A percentile compares a stretch with the other conserved stretches of the same genome.
phyloP scores from a whole-genome alignment of 2,888 invertebrate genomes.

The Fragum fragum region DNA sequence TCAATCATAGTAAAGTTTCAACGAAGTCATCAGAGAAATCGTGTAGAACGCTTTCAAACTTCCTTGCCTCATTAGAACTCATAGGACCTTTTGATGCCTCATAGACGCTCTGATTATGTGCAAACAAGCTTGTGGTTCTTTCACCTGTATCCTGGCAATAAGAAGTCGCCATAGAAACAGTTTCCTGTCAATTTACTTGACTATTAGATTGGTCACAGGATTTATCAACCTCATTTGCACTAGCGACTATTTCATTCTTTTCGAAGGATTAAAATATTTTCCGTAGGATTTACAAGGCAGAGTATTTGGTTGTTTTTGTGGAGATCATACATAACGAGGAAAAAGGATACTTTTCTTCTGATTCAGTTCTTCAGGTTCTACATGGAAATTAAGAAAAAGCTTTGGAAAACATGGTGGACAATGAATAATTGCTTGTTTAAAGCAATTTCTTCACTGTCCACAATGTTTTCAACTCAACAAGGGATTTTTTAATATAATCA shows the following conservation, averaged over 20 bases:
- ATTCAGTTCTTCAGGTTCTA: conserved; percentile 16
- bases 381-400: too few species aligned
- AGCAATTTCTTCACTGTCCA: too few species aligned
- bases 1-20: conserved; percentile 44
- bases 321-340: not conserved
- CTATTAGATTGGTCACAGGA: not conserved
- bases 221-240: conserved; percentile 9
- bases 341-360: not conserved
- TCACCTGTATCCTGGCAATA: not conserved
- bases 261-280: conserved; percentile 14
- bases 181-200: not conserved
- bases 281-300: conserved; percentile 26
- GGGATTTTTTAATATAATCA: too few species aligned
- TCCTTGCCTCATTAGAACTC: not conserved
- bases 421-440: too few species aligned
- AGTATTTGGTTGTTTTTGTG: conserved; percentile 12
- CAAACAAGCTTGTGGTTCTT: not conserved
- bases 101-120: not conserved
- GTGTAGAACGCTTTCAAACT: not conserved
- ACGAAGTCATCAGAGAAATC: conserved; percentile 52
- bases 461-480: too few species aligned
- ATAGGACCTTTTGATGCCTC: not conserved
- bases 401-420: too few species aligned
- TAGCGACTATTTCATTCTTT: conserved; percentile 18
- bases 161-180: not conserved